Evolutionary conservation across 2,113 vertebrate species (phyloP), one percentile per base, ranked within the genome.

Genomic region (Chaetodon trifascialis): DNA sequence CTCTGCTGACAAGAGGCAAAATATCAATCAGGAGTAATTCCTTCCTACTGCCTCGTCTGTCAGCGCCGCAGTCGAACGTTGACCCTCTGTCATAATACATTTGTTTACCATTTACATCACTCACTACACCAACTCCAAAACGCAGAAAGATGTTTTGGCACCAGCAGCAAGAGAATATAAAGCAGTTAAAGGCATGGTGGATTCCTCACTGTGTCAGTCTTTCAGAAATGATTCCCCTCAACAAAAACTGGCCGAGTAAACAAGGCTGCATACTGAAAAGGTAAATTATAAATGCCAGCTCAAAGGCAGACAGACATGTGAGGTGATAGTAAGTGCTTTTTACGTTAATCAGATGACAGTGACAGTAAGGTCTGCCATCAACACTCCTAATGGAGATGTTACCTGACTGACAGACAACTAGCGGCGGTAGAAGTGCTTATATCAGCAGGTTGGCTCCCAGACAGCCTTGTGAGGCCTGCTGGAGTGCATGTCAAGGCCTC

Each of bases 11-110:
- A 91, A 88, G 85, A 83, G 80, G 85, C 82, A 87, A 94, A 93
- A 93, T 92, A 91, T 92, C 91, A 92, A 88, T 93, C 88, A 88
- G 86, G 90, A 81, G 89, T 92, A 70, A 87, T 92, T 91, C 90
- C 86, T 88, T 88, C 70, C 73, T 6, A 60, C 86, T 65, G 86
- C 83, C 86, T 87, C 52, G 21, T 79, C 83, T 92, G 91, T 92
- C 93, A 79, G 78, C 34, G 7, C 84, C 1, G 79, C 81, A 73
- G 76, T 77, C 21, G 11, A 72, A 83, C 70, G 85, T 90, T 88
- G 89, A 92, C 92, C 91, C 83, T 79, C 88, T 90, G 91, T 91
- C 91, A 86, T 77, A 76, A 88, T 70, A 87, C 88, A 86, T 91
- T 93, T 93, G 89, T 93, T 93, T 89, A 89, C 73, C 74, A 79